Percentiles rank a stretch among this genome's conserved stretches.
phyloP scores from a whole-genome alignment of 2,888 invertebrate species.

The Heliconius hortense region DNA sequence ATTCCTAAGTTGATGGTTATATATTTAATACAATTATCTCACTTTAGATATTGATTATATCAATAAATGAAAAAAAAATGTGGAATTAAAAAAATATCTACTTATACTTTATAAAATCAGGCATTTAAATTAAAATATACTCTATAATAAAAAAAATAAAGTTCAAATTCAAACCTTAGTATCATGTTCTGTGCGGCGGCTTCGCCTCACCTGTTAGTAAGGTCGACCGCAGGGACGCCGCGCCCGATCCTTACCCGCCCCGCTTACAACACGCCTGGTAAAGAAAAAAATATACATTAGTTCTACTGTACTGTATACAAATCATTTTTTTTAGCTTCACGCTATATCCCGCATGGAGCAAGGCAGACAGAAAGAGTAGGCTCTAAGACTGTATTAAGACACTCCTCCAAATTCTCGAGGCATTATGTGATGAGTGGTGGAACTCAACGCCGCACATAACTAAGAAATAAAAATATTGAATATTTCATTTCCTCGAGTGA shows the following conservation, averaged over 20 bases:
- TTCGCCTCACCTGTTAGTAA: conserved; percentile 81
- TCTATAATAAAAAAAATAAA: conserved; percentile 55
- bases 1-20: not conserved
- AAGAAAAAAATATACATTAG: conserved; percentile 45
- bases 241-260: conserved; percentile 72
- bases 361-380: not conserved
- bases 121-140: conserved; percentile 26
- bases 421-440: not conserved
- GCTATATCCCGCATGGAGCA: not conserved
- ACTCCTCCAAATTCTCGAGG: not conserved
- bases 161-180: conserved; percentile 78
- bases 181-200: conserved; percentile 79
- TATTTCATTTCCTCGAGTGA: no score
- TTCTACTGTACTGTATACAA: not conserved
- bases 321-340: not conserved
- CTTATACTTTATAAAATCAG: not conserved
- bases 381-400: not conserved
- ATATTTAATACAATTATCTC: not conserved
- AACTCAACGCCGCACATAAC: not conserved
- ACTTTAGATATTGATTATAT: not conserved
- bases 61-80: not conserved
- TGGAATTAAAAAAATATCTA: not conserved
- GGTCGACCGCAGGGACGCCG: conserved; percentile 75
- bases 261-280: conserved; percentile 63
- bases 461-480: no score